Conservation (phyloP, 2,797 vertebrate genomes). For the Alcedo quadribrachys region DNA sequence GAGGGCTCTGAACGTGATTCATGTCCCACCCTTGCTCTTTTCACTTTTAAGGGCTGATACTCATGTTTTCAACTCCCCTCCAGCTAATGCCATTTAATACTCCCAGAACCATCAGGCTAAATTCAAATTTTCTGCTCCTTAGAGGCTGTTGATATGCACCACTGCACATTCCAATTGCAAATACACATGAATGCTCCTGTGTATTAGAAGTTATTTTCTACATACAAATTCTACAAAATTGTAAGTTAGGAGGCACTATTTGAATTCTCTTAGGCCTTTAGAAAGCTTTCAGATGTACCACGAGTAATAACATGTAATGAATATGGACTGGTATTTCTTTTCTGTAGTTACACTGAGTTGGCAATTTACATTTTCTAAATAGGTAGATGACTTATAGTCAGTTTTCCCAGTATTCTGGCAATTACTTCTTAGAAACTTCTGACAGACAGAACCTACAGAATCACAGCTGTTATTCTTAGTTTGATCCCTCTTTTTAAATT, state of each 20-base stretch:
- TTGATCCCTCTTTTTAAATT: conserved; percentile 62
- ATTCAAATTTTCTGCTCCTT: conserved; percentile 57
- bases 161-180: conserved; percentile 29
- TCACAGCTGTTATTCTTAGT: conserved; percentile 62
- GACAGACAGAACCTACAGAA: conserved; percentile 52
- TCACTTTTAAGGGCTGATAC: not conserved
- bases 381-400: conserved; percentile 57
- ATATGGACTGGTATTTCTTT: conserved; percentile 59
- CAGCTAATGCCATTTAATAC: conserved; percentile 51
- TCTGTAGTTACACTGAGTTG: conserved; percentile 40
- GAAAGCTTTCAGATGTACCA: conserved; percentile 68
- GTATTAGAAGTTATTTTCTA: conserved; percentile 65
- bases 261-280: conserved; percentile 68
- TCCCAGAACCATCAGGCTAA: conserved; percentile 39
- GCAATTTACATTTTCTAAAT: conserved; percentile 67
- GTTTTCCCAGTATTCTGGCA: conserved; percentile 55
- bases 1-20: not conserved
- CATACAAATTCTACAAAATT: conserved; percentile 52
- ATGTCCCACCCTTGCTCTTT: not conserved
- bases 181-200: conserved; percentile 31
- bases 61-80: conserved; percentile 3
- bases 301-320: conserved; percentile 56
- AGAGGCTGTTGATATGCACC: conserved; percentile 38
- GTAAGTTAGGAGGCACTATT: conserved; percentile 57
- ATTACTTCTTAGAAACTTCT: conserved; percentile 65